These are phyloP conservation scores for Anarrhichthys ocellatus DNA, from an alignment of 2,113 vertebrate species.

Conservation along the genomic window DNA sequence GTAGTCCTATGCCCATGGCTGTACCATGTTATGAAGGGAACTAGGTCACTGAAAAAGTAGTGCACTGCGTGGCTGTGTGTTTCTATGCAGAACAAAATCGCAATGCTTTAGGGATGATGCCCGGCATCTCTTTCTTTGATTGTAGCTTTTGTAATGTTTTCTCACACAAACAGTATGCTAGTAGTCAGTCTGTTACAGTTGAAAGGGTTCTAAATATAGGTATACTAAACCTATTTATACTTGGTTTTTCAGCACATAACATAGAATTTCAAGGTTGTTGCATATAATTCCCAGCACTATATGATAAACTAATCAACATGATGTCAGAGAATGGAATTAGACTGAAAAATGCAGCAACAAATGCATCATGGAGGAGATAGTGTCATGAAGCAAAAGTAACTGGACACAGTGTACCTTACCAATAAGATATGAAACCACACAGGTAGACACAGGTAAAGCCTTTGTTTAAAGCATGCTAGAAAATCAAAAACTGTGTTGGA, in stretches of 20 bases:
- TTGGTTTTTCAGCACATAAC: neutral
- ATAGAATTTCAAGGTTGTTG: neutral
- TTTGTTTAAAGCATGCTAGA: neutral
- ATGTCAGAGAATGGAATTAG: neutral
- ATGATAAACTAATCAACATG: neutral
- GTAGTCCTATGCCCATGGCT: conserved; percentile 13
- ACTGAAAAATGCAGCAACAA: neutral
- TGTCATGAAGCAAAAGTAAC: neutral
- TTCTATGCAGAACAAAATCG: conserved; percentile 22
- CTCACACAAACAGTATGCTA: neutral
- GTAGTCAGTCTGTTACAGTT: neutral
- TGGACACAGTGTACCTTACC: neutral
- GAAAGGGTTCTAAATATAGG: neutral
- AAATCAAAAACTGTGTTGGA: neutral
- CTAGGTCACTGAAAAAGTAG: conserved; percentile 75
- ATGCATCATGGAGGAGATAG: neutral
- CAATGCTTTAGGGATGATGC: conserved; percentile 19
- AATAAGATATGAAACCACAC: neutral
- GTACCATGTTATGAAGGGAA: conserved; percentile 54
- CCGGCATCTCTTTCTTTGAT: neutral
- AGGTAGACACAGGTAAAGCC: neutral
- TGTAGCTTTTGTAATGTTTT: neutral
- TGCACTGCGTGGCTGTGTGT: conserved; percentile 41
- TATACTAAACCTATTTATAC: neutral
- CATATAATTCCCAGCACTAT: neutral